Conservation (phyloP, 1,140 invertebrate species). For the Rhagoletis pomonella region DNA sequence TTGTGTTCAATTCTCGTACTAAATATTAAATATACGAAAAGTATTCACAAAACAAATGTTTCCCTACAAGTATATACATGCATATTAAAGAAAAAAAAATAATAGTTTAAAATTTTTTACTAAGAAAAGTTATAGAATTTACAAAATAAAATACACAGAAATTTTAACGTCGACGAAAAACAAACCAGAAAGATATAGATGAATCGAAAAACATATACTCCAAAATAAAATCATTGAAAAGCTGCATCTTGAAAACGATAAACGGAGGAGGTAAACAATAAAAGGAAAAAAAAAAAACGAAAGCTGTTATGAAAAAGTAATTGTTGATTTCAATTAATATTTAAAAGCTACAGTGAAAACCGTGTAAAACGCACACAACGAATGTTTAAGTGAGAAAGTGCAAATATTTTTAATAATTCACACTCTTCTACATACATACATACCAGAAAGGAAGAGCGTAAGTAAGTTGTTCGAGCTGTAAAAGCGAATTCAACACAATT, state of each 20-base stretch:
- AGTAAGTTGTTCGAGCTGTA: not conserved
- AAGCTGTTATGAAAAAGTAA: not conserved
- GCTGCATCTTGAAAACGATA: conserved; percentile 50
- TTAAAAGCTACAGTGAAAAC: not conserved
- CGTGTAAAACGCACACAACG: not conserved
- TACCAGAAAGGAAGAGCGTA: not conserved
- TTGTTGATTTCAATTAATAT: not conserved
- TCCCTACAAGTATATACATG: not conserved
- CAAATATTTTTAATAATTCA: not conserved
- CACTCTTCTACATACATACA: no score
- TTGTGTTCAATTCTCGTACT: conserved; percentile 55
- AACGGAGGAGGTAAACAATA: not conserved
- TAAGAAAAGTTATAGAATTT: conserved; percentile 28
- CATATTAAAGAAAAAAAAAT: conserved; percentile 19
- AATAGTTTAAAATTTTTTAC: not conserved
- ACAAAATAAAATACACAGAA: conserved; percentile 11
- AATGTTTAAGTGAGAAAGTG: not conserved
- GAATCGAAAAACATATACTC: conserved; percentile 11
- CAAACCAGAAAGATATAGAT: not conserved
- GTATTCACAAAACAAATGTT: conserved; percentile 27
- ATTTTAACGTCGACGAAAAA: not conserved
- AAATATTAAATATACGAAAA: conserved; percentile 21
- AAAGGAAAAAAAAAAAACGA: not conserved
- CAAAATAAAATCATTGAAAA: conserved; percentile 47
- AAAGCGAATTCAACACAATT: not conserved